Percentiles rank a stretch among this genome's conserved stretches.
These are phyloP conservation scores for Carettochelys insculpta DNA, from an alignment of 2,113 vertebrate genomes.

Conservation along the genomic window DNA sequence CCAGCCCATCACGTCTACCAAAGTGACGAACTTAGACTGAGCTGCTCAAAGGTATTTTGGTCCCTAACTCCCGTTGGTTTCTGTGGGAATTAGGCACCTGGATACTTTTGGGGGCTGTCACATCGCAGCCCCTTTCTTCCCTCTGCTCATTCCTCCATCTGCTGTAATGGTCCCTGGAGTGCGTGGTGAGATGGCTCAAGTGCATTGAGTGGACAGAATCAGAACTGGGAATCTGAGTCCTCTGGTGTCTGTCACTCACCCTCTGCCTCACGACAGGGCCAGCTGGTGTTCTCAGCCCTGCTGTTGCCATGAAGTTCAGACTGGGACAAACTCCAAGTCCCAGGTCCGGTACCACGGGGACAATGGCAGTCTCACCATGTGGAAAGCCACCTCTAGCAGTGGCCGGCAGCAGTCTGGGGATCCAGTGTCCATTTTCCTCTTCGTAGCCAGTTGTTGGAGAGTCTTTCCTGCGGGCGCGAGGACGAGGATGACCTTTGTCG, in stretches of 20 bases:
- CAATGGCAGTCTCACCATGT: not conserved
- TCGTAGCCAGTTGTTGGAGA: not conserved
- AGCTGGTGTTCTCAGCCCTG: not conserved
- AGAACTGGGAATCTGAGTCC: not conserved
- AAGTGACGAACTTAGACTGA: not conserved
- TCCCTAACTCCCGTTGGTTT: not conserved
- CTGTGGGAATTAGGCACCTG: not conserved
- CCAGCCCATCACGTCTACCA: not conserved
- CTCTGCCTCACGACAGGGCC: too few relatives aligned
- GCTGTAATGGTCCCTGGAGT: not conserved
- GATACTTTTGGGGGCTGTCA: not conserved
- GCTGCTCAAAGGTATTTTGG: not conserved
- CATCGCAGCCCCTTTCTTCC: not conserved
- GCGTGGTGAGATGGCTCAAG: rapidly evolving
- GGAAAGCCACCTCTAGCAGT: not conserved
- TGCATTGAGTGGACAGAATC: not conserved
- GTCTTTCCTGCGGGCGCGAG: not conserved
- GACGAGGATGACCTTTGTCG: not conserved
- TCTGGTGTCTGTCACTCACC: not conserved
- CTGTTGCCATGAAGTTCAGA: not conserved
- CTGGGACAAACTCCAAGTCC: too few relatives aligned
- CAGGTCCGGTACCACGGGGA: not conserved
- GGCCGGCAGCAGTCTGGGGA: too few relatives aligned
- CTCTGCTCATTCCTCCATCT: not conserved
- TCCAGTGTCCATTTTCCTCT: too few relatives aligned